Percentiles rank a stretch among this genome's conserved stretches.
These are phyloP conservation scores for Cybosia mesomella DNA, from an alignment of 2,888 invertebrate species.

Conservation along the genomic window DNA sequence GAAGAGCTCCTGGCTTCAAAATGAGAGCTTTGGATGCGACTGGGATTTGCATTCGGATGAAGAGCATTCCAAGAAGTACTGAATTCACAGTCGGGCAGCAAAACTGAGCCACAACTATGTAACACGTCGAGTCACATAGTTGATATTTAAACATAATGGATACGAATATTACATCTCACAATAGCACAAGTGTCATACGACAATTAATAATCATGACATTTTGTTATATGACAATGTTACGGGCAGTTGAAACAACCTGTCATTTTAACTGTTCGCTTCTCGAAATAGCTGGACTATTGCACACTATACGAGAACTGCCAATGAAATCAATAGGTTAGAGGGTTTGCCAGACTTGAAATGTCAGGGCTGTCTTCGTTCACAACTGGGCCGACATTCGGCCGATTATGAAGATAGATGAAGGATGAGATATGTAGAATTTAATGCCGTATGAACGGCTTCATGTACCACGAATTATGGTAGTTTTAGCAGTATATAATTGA, in stretches of 20 bases:
- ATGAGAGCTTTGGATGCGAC: not conserved
- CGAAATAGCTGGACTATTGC: conserved; percentile 20
- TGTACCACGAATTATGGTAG: not conserved
- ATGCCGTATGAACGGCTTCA: not conserved
- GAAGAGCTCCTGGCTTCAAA: not conserved
- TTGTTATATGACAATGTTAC: conserved; percentile 21
- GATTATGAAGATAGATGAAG: conserved; percentile 6
- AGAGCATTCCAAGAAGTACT: not conserved
- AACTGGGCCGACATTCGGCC: not conserved
- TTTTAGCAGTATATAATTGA: not conserved
- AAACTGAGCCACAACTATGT: not conserved
- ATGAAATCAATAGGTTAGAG: conserved; percentile 51
- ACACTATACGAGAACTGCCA: conserved; percentile 43
- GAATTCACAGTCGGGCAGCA: not conserved
- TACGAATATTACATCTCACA: conserved; percentile 1
- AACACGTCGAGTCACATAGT: not conserved
- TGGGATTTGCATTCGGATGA: not conserved
- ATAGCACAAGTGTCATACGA: conserved; percentile 10
- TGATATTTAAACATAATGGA: conserved; percentile 9
- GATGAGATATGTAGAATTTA: not conserved
- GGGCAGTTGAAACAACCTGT: conserved; percentile 4
- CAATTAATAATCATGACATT: conserved; percentile 18
- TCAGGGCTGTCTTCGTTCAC: conserved; percentile 18
- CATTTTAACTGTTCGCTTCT: conserved; percentile 13
- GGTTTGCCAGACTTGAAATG: conserved; percentile 45